Conservation (phyloP, 1,140 invertebrate species). For the Phocides pigmalion region DNA sequence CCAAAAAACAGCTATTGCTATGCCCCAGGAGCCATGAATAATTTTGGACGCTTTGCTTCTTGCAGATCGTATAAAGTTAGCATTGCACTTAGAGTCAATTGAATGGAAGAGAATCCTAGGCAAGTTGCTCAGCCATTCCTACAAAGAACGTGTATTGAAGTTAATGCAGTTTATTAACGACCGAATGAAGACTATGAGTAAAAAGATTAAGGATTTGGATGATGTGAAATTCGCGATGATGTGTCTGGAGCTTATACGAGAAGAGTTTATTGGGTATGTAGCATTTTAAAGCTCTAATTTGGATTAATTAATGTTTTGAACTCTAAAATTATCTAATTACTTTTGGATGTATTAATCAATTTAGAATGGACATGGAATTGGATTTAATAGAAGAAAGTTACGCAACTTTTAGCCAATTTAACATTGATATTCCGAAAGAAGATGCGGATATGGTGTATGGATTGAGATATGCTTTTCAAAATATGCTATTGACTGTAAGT, state of each 20-base stretch:
- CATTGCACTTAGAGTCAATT: slow-evolving; percentile 80
- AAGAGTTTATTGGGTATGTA: slow-evolving; percentile 89
- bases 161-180: slow-evolving; percentile 89
- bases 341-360: slow-evolving; percentile 42
- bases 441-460: slow-evolving; percentile 92
- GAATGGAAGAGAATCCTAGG: slow-evolving; percentile 89
- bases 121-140: slow-evolving; percentile 84
- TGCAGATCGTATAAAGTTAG: slow-evolving; percentile 88
- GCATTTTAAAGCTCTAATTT: too few species aligned
- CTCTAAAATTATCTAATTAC: too few species aligned
- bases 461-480: slow-evolving; percentile 90
- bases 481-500: slow-evolving; percentile 88
- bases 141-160: slow-evolving; percentile 86
- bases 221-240: slow-evolving; percentile 90
- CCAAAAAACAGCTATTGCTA: too few species aligned
- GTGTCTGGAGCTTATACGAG: slow-evolving; percentile 89
- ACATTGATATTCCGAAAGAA: slow-evolving; percentile 89
- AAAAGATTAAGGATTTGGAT: slow-evolving; percentile 88
- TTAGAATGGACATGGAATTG: slow-evolving; percentile 89
- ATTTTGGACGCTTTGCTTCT: neutral
- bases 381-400: slow-evolving; percentile 92
- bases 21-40: too few species aligned
- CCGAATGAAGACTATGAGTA: slow-evolving; percentile 86
- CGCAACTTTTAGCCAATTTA: slow-evolving; percentile 87
- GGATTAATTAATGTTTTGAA: too few species aligned